Evolutionary conservation across 2,888 invertebrate species (phyloP), one percentile per base, ranked within the genome.

Genomic region (Apantesis nais): DNA sequence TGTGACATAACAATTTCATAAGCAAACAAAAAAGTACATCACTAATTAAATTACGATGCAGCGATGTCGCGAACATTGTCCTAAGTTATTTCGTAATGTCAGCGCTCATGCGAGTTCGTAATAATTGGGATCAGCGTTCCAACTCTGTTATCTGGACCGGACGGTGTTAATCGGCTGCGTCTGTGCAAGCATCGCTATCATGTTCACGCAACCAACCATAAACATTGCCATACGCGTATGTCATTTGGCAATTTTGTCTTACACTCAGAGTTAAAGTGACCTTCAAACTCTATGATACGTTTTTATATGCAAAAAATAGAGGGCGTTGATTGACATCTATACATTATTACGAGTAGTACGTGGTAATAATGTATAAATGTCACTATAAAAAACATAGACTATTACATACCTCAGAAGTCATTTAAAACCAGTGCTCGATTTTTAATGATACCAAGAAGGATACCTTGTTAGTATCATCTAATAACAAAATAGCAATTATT

Each of bases 101-200:
- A 88, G 86, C 84, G 74, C 70, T 74, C 74, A 73, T 73, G 73
- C 76, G 78, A 76, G 78, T 76, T 86, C 78, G 79, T 83, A 86
- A 87, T 89, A 89, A 86, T 90, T 90, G 83, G 87, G 91, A 92
- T 94, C 93, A 94, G 93, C 93, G 87, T 93, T 93, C 92, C 87
- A 82, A 87, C 85, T 85, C 81, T 85, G 88, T 89, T 94, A 93
- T 93, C 94, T 90, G 85, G 82, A 92, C 93, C 94, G 94, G 94
- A 94, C 88, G 92, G 77, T 74, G 86, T 88, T 91, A 93, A 93
- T 91, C 92, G 90, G 80, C 88, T 86, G 87, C 89, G 91, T 89
- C 86, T 88, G 90, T 89, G 88, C 90, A 87, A 88, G 88, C 83
- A 83, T 78, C 83, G 88, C 88, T 93, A 93, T 92, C 92, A 88